These are phyloP conservation scores for Cephus spinipes DNA, from an alignment of 2,888 invertebrate genomes.

Conservation along the genomic window DNA sequence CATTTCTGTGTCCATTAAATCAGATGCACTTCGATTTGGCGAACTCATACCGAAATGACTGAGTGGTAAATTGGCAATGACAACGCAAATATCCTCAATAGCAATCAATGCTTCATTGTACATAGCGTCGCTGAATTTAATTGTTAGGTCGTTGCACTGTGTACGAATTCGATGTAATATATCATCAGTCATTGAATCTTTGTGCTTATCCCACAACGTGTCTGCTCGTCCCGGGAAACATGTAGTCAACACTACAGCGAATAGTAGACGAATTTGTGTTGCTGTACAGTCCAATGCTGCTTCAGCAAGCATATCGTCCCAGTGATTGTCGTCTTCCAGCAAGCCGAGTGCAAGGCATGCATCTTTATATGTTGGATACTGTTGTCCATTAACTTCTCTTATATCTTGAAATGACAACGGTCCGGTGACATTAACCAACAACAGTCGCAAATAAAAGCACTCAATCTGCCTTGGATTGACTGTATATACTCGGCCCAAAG, in stretches of 20 bases:
- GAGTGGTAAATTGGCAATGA: no score
- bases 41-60: no score
- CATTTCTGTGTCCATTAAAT: no score
- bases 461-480: constrained; percentile 21
- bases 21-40: no score
- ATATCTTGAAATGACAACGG: constrained; percentile 20
- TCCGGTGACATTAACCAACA: constrained; percentile 16
- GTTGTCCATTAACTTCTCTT: constrained; percentile 13
- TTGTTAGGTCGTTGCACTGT: neutral
- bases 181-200: constrained; percentile 12
- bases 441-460: constrained; percentile 19
- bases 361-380: constrained; percentile 21
- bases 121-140: neutral
- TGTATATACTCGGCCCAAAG: constrained; percentile 14
- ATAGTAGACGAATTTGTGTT: constrained; percentile 45
- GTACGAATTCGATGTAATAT: neutral
- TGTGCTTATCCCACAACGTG: constrained; percentile 22
- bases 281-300: constrained; percentile 35
- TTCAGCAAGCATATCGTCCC: constrained; percentile 32
- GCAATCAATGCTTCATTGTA: no score
- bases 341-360: constrained; percentile 26
- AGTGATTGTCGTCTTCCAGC: constrained; percentile 37
- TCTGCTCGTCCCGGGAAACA: constrained; percentile 42
- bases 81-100: no score
- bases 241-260: constrained; percentile 49